These are phyloP conservation scores for Podarcis raffonei DNA, from an alignment of 2,113 vertebrate species.

Conservation along the genomic window DNA sequence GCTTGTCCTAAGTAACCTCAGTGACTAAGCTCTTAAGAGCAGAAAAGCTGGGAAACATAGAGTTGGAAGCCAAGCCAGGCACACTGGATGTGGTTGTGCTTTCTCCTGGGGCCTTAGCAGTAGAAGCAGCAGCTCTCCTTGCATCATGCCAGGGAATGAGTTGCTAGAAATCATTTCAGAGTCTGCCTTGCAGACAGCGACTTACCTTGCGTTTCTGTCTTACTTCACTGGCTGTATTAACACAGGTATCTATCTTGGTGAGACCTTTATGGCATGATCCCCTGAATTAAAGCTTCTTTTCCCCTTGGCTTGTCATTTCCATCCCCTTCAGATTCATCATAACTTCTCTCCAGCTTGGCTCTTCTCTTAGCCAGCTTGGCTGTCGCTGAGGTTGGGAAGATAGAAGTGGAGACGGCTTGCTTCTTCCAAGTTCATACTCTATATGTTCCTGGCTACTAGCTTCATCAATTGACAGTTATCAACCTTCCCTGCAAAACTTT, in stretches of 20 bases:
- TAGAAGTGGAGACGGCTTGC: not conserved
- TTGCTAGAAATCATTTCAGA: not conserved
- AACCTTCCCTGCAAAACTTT: not conserved
- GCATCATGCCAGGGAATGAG: not conserved
- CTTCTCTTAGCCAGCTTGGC: not conserved
- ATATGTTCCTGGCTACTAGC: not conserved
- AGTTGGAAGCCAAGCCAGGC: not conserved
- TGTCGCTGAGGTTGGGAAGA: not conserved
- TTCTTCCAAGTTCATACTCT: not conserved
- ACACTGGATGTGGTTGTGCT: not conserved
- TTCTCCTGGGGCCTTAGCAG: not conserved
- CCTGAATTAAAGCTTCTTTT: not conserved
- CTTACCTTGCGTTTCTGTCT: not conserved
- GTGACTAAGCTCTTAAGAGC: not conserved
- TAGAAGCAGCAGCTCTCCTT: not conserved
- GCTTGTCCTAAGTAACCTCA: not conserved
- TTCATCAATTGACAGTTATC: not conserved
- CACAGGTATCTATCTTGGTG: not conserved
- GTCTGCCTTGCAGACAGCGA: not conserved
- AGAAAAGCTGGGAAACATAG: not conserved
- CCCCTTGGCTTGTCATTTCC: not conserved
- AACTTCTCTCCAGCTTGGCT: not conserved
- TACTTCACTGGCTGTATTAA: not conserved
- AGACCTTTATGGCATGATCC: not conserved
- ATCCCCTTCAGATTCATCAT: not conserved